Evolutionary conservation across 2,113 vertebrate genomes (phyloP), one percentile per base, ranked within the genome.

Genomic region (Lophotis ruficrista): DNA sequence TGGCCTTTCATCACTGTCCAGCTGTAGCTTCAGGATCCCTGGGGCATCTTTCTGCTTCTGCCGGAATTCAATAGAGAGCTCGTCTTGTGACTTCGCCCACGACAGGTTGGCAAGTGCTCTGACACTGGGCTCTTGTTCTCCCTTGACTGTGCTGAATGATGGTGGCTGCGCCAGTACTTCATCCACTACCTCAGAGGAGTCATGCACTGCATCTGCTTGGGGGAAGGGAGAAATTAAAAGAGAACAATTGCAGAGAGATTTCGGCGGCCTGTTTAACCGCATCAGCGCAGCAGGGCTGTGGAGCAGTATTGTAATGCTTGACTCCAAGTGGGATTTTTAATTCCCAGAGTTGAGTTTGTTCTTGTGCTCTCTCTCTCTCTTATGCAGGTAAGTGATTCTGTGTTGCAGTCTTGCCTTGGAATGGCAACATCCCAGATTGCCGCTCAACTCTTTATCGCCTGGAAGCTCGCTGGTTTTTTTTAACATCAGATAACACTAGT

Each of bases 41-140:
- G 10, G 45, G 48, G 38, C 71, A 69, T 96, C 53, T 50, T 91
- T 61, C 69, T 65, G 31, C 61, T 80, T 64, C 65, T 61, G 64
- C 35, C 54, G 54, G 45, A 56, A 78, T 64, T 65, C 71, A 78
- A 2, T 30, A 30, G 89, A 41, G 68, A 64, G 47, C 72, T 91
- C 17, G 17, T 89, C 89, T 96, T 87, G 62, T 94, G 88, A 71
- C 58, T 79, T n/a, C 15, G 58, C 93, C 77, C 80, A 48, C 2
- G 0, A n/a, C 76, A 87, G 77, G 61, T 58, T 71, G 69, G 89
- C 70, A n/a, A 89, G 33, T 41, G 83, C 76, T 86, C 9, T 31
- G 50, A 96, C 84, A 89, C 84, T 89, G 78, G 81, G 69, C 75
- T 91, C 69, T 96, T 96, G 94, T 96, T 91, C 41, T 91, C 48